Evolutionary conservation across 2,888 invertebrate species (phyloP), one percentile per base, ranked within the genome.

Genomic region (Spodoptera picta): DNA sequence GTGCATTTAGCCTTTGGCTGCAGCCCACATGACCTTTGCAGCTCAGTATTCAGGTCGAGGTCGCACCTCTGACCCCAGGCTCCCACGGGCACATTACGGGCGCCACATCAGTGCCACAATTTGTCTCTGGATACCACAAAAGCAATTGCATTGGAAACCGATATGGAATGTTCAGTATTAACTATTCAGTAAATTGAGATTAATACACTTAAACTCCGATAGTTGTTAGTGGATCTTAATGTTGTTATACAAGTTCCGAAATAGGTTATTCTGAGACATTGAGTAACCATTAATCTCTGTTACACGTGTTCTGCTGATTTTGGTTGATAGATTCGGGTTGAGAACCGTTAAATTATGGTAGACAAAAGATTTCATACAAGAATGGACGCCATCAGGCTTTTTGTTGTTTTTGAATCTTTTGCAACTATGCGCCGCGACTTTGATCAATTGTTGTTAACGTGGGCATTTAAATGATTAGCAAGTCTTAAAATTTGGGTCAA

Each of bases 41-140:
- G 69, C 74, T 70, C 65, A 72, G 81, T 83, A 89, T 88, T 69
- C 80, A 81, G 90, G 91, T 88, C 88, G 88, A 90, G 91, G 90
- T 89, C 89, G 72, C 72, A 69, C 68, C 75, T 76, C 70, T 83
- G 84, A 86, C 83, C 82, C 70, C 76, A 69, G 75, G 74, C 66
- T 79, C 81, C 78, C 75, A 67, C 77, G 68, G 79, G 80, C 72
- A 80, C 69, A 77, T 81, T 83, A 80, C 66, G 59, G 62, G 61
- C 57, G 61, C 62, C 68, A 70, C 65, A 59, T 60, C 69, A 72
- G 74, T 77, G 73, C 70, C 60, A 71, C 75, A 74, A 75, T 79
- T 77, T 71, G 67, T 75, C 61, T 42, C 63, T 53, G 49, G 50
- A 60, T 69, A 69, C 75, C 68, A 65, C 73, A 69, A 73, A 73